Conservation (phyloP, 2,888 invertebrate genomes). For the Eupithecia exiguata region DNA sequence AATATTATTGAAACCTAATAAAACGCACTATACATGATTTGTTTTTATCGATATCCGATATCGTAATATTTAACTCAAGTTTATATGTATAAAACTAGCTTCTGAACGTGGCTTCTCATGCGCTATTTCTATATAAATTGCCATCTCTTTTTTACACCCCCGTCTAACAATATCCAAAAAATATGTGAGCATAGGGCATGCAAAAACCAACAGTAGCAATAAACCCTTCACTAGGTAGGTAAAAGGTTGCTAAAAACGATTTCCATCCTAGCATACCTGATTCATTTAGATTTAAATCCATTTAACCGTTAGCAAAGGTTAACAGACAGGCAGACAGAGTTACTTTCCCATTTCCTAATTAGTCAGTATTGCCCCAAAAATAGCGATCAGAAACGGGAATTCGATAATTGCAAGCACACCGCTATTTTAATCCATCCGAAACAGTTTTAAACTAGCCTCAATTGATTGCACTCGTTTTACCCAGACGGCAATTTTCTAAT, state of each 20-base stretch:
- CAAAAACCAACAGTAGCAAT: background rate
- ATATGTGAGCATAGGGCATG: background rate
- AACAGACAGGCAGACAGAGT: background rate
- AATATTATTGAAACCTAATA: conserved; percentile 5
- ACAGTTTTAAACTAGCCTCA: conserved; percentile 40
- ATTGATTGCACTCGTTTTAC: conserved; percentile 41
- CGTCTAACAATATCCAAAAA: background rate
- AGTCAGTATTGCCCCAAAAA: conserved; percentile 3
- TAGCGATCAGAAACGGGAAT: conserved; percentile 17
- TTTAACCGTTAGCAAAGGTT: too few species aligned
- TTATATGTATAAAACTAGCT: background rate
- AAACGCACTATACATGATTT: conserved; percentile 1
- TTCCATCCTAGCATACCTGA: too few species aligned
- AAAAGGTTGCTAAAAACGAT: background rate
- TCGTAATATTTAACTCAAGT: background rate
- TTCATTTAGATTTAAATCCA: too few species aligned
- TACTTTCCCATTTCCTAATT: background rate
- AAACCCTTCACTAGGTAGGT: background rate
- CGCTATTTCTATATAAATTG: background rate
- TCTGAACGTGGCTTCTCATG: background rate
- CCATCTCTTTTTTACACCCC: background rate
- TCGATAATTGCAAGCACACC: conserved; percentile 21
- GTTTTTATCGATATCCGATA: background rate
- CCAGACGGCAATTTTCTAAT: conserved; percentile 46
- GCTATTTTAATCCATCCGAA: conserved; percentile 33